phyloP scores from a whole-genome alignment of 2,113 vertebrate genomes.

The Scolopax mira region DNA sequence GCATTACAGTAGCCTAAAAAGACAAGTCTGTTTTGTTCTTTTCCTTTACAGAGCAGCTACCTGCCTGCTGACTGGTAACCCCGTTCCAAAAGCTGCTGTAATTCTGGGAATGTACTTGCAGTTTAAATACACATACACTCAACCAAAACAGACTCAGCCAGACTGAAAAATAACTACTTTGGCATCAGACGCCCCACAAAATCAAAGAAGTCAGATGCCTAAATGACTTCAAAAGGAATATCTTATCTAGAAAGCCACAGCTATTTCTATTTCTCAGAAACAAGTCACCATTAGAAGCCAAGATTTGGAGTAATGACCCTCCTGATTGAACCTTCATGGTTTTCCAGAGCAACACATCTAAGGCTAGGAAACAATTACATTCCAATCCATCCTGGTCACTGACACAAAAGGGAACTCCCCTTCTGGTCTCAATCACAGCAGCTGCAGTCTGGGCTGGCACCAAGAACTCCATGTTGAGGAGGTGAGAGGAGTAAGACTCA shows the following conservation, averaged over 20 bases:
- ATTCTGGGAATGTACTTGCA: not conserved
- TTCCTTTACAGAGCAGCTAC: not conserved
- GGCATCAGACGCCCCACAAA: not conserved
- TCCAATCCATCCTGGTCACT: not conserved
- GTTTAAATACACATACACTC: not conserved
- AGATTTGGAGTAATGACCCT: not conserved
- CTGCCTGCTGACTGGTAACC: not conserved
- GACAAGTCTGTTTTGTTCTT: not conserved
- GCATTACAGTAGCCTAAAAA: not conserved
- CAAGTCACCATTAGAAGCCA: not conserved
- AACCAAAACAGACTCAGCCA: not conserved
- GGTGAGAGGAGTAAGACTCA: slow-evolving; percentile 58
- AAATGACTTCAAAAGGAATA: slow-evolving; percentile 19
- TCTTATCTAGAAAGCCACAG: slow-evolving; percentile 4
- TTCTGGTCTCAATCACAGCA: not conserved
- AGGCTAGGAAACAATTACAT: not conserved
- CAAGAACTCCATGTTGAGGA: not conserved
- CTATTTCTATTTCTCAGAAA: not conserved
- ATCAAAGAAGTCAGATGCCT: not conserved
- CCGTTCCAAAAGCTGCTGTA: not conserved
- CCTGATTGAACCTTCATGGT: not conserved
- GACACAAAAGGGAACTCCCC: not conserved
- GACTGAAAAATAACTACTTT: not conserved
- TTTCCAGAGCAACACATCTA: not conserved
- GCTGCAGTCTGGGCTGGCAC: not conserved